Conservation (phyloP, 2,113 vertebrate species). For the Athene noctua region DNA sequence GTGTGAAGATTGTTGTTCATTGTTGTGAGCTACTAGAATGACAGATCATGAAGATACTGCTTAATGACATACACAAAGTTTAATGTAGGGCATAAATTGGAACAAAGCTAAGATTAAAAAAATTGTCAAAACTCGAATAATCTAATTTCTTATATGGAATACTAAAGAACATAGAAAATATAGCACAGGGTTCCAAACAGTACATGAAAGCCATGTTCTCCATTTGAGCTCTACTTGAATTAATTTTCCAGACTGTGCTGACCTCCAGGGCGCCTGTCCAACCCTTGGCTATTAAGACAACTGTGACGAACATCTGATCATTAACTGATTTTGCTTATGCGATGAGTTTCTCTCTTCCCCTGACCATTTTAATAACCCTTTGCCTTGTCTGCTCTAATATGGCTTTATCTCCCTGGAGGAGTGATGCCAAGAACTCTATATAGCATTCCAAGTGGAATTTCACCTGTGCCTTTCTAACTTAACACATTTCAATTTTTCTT, state of each 20-base stretch:
- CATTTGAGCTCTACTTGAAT: not conserved
- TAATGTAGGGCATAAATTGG: not conserved
- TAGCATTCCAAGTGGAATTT: not conserved
- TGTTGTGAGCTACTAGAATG: not conserved
- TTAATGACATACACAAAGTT: not conserved
- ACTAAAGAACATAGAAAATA: not conserved
- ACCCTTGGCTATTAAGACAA: not conserved
- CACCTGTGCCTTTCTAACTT: not conserved
- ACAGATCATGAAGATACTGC: not conserved
- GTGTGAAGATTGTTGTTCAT: not conserved
- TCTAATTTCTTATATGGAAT: not conserved
- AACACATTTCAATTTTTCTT: not conserved
- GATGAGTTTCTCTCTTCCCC: not conserved
- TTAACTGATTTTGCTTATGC: not conserved
- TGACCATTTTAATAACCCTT: accelerated
- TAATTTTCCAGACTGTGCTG: not conserved
- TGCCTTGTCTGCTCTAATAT: not conserved
- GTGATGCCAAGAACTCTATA: not conserved
- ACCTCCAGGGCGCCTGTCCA: not conserved
- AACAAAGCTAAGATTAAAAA: not conserved
- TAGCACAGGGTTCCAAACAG: not conserved
- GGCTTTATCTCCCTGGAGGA: not conserved
- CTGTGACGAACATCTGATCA: not conserved
- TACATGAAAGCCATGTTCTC: not conserved
- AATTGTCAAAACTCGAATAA: not conserved